A percentile compares a stretch with the other conserved stretches of the same genome.
These are phyloP conservation scores for Zelleria hepariella DNA, from an alignment of 2,888 invertebrate genomes.

Conservation along the genomic window DNA sequence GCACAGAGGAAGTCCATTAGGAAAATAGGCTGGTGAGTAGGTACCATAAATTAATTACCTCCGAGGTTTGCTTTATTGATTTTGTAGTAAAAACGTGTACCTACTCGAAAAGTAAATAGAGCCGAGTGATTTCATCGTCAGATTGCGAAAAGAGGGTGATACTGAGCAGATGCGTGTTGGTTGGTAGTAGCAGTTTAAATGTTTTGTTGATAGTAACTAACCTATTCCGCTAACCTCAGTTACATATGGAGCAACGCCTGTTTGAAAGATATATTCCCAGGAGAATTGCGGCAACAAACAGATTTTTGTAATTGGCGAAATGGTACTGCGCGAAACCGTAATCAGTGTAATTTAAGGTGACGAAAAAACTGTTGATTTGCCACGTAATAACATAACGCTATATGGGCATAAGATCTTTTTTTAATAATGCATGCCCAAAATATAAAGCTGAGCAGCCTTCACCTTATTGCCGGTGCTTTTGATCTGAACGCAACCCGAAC, in stretches of 20 bases:
- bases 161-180: conserved; percentile 17
- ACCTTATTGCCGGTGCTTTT: conserved; percentile 56
- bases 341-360: conserved; percentile 13
- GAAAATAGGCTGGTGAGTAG: too few species aligned
- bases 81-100: not conserved
- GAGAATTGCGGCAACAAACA: not conserved
- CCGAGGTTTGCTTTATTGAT: too few species aligned
- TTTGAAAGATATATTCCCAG: not conserved
- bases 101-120: not conserved
- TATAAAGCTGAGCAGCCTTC: conserved; percentile 46
- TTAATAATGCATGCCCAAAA: conserved; percentile 56
- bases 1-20: not conserved
- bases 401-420: conserved; percentile 47
- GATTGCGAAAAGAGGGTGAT: conserved; percentile 18
- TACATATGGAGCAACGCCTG: conserved; percentile 7
- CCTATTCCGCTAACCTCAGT: conserved; percentile 27
- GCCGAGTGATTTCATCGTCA: not conserved
- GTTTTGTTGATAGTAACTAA: conserved; percentile 38
- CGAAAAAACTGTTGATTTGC: conserved; percentile 3
- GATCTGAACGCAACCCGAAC: conserved; percentile 35
- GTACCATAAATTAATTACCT: too few species aligned
- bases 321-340: not conserved
- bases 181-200: conserved; percentile 22
- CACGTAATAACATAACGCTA: conserved; percentile 38
- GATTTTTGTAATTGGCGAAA: not conserved